A percentile compares a stretch with the other conserved stretches of the same genome.
These are phyloP conservation scores for Oceanodroma leucorhoa DNA, from an alignment of 2,797 vertebrate genomes.

Conservation along the genomic window DNA sequence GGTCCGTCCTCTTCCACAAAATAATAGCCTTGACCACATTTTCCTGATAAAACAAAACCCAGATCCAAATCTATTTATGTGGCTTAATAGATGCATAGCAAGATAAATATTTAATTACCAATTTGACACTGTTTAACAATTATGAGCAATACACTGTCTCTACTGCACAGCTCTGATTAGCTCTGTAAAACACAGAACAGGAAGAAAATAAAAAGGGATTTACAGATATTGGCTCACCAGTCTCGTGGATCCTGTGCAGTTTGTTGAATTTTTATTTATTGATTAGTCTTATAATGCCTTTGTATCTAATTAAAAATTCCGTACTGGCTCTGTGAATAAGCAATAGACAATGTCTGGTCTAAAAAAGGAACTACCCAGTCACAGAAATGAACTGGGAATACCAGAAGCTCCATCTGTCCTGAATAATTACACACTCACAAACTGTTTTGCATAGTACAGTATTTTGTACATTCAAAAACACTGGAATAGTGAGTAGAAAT, in stretches of 20 bases:
- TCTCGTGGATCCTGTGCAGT: not conserved
- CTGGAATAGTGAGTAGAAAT: not conserved
- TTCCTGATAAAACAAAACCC: not conserved
- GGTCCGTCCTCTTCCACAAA: not conserved
- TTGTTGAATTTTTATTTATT: not conserved
- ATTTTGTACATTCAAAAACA: not conserved
- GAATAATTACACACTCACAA: not conserved
- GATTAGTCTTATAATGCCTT: not conserved
- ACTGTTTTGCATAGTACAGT: not conserved
- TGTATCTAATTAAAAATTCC: constrained; percentile 9
- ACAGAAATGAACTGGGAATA: constrained; percentile 12
- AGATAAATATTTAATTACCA: constrained; percentile 24
- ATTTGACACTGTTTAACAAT: not conserved
- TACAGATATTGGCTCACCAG: not conserved
- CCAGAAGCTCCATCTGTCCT: not conserved
- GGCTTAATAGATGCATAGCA: not conserved
- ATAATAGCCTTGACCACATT: not conserved
- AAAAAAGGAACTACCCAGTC: constrained; percentile 1
- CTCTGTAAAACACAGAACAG: not conserved
- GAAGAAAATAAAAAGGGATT: not conserved
- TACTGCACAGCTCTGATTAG: not conserved
- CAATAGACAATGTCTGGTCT: not conserved
- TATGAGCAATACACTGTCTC: not conserved
- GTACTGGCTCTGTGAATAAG: not conserved
- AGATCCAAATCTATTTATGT: not conserved